phyloP scores from a whole-genome alignment of 1,140 invertebrate genomes.

The Rhopalosiphum padi region DNA sequence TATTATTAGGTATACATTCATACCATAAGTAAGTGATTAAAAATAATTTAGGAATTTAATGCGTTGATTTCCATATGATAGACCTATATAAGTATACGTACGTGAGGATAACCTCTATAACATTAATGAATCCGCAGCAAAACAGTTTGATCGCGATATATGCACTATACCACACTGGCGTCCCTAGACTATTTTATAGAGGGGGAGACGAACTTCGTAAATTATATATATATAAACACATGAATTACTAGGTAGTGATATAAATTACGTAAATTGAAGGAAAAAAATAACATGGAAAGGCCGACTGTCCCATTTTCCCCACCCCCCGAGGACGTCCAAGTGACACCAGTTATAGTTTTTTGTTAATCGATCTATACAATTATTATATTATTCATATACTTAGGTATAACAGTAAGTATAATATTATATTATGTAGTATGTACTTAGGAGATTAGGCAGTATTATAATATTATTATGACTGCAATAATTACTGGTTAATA shows the following conservation, averaged over 20 bases:
- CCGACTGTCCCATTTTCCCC: too few species aligned
- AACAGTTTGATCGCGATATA: background rate
- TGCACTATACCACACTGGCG: background rate
- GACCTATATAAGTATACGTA: background rate
- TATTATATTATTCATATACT: background rate
- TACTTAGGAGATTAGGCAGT: too few species aligned
- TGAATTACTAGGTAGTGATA: too few species aligned
- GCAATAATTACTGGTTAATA: background rate
- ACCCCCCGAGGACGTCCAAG: too few species aligned
- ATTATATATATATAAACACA: too few species aligned
- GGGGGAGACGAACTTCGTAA: too few species aligned
- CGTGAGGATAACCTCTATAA: background rate
- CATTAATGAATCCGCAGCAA: background rate
- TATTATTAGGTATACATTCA: too few species aligned
- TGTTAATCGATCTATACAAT: too few species aligned
- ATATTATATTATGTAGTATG: background rate
- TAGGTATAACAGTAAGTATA: background rate
- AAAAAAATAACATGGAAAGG: too few species aligned
- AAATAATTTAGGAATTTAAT: background rate
- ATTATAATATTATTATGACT: background rate
- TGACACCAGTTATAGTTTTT: too few species aligned
- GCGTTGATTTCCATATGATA: background rate
- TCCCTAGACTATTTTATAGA: too few species aligned
- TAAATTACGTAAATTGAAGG: too few species aligned
- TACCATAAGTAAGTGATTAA: background rate